Percentiles rank a stretch among this genome's conserved stretches.
phyloP scores from a whole-genome alignment of 2,113 vertebrate species.

The Zeus faber region DNA sequence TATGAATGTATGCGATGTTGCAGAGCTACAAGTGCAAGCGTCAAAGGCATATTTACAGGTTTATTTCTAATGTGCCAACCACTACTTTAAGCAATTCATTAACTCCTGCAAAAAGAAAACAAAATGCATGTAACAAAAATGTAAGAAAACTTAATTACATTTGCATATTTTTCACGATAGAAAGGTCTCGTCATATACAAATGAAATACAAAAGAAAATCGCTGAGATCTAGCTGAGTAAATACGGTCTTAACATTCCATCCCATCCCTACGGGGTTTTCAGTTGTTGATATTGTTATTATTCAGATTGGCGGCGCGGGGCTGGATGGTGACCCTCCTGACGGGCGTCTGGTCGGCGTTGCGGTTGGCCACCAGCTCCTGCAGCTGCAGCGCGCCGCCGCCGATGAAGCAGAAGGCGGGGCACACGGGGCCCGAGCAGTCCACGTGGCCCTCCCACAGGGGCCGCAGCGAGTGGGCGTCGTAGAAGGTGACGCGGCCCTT shows the following conservation, averaged over 20 bases:
- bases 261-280: no score
- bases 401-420: conserved; percentile 95
- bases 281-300: no score
- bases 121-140: conserved; percentile 64
- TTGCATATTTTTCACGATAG: conserved; percentile 72
- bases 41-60: conserved; percentile 41
- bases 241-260: no score
- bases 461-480: conserved; percentile 90
- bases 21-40: conserved; percentile 55
- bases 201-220: conserved; percentile 69
- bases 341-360: conserved; percentile 78
- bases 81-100: conserved; percentile 52
- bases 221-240: conserved; percentile 62
- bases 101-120: conserved; percentile 59
- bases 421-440: conserved; percentile 95
- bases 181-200: conserved; percentile 62
- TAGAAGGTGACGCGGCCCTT: conserved; percentile 91
- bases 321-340: conserved; percentile 87
- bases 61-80: conserved; percentile 44
- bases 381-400: conserved; percentile 90
- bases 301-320: conserved; percentile 67
- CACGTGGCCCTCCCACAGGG: conserved; percentile 89
- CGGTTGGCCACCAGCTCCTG: conserved; percentile 92
- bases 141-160: conserved; percentile 73
- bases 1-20: conserved; percentile 52